These are phyloP conservation scores for Etheostoma spectabile DNA, from an alignment of 2,113 vertebrate genomes.

Conservation along the genomic window DNA sequence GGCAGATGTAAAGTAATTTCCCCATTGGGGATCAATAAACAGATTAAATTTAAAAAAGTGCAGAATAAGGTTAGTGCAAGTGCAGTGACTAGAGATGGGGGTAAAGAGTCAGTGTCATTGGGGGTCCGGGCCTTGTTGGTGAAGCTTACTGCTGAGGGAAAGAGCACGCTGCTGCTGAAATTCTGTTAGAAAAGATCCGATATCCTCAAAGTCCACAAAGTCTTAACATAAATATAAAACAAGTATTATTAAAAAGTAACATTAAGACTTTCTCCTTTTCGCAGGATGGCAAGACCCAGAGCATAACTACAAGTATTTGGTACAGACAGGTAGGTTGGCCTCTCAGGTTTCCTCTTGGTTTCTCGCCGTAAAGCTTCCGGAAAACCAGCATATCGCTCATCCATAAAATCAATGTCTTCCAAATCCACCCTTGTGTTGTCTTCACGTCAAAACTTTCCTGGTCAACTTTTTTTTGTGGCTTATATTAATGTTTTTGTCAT, in stretches of 20 bases:
- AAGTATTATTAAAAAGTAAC: neutral
- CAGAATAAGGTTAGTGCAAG: too few relatives aligned
- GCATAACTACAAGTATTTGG: constrained; percentile 89
- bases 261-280: constrained; percentile 28
- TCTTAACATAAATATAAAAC: neutral
- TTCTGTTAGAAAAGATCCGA: neutral
- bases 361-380: neutral
- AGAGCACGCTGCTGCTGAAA: neutral
- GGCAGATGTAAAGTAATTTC: too few relatives aligned
- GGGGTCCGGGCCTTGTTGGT: too few relatives aligned
- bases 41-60: too few relatives aligned
- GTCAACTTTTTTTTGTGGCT: too few relatives aligned
- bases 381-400: neutral
- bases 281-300: constrained; percentile 91
- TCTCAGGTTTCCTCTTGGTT: neutral
- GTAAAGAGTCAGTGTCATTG: too few relatives aligned
- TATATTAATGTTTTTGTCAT: too few relatives aligned
- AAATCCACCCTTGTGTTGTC: neutral
- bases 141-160: too few relatives aligned
- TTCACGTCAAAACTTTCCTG: too few relatives aligned
- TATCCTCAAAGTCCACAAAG: neutral
- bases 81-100: too few relatives aligned
- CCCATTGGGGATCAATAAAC: too few relatives aligned
- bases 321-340: constrained; percentile 85
- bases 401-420: neutral